These are phyloP conservation scores for Drosophila nr. fundita DNA, from an alignment of 2,888 invertebrate genomes.

Conservation along the genomic window DNA sequence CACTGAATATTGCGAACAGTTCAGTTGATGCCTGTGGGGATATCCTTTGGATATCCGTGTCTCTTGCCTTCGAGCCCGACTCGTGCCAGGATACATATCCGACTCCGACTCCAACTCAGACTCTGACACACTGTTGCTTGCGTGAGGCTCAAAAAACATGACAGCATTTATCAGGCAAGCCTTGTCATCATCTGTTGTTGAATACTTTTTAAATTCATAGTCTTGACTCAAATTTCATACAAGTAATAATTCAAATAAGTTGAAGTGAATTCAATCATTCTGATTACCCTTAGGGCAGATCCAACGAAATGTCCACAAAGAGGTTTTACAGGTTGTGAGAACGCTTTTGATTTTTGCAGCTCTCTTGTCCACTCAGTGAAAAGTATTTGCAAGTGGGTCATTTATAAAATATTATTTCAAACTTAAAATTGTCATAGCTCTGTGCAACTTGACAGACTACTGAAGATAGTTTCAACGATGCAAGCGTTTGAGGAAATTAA, in stretches of 20 bases:
- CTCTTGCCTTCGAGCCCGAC: slow-evolving; percentile 11
- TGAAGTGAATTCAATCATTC: neutral
- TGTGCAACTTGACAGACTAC: neutral
- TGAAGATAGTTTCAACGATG: neutral
- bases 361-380: neutral
- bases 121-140: neutral
- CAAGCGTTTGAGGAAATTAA: neutral
- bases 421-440: neutral
- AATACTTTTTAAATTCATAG: neutral
- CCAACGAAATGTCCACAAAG: too few species aligned
- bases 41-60: neutral
- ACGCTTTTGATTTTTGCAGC: neutral
- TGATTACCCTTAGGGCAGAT: neutral
- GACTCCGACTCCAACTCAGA: neutral
- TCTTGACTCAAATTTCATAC: neutral
- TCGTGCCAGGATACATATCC: neutral
- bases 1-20: neutral
- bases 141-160: slow-evolving; percentile 15
- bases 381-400: neutral
- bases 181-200: neutral
- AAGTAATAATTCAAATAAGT: neutral
- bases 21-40: neutral
- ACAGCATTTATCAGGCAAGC: slow-evolving; percentile 11
- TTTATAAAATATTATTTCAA: neutral
- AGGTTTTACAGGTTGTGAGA: neutral